Base-by-base conservation (phyloP, 2,888 invertebrate genomes). In the Spicauda simplicius region DNA sequence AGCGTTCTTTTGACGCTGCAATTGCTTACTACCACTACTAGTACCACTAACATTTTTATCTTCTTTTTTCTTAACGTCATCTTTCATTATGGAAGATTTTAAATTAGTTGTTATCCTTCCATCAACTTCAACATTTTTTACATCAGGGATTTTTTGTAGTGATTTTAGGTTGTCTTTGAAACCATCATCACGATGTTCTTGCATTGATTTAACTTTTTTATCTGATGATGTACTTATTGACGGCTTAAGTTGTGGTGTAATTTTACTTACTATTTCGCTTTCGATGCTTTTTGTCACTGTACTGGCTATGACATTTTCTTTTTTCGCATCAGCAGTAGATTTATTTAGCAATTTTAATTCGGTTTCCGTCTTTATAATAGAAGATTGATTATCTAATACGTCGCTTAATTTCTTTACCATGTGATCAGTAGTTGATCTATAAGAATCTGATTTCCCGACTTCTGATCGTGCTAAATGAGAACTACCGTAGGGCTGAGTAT, bases 1-100 rank as follows among this genome's bases (percentile, higher is more conserved):
- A 45, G 79, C 68, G 63, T 77, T 79, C 72, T 83, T 85, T 78
- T 87, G 85, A 18, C 80, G 78, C 60, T 82, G 82, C 71, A 86
- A 72, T 70, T 81, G 80, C 74, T 82, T 88, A 20, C 70, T 75
- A 62, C 72, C 70, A 18, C 56, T 18, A 14, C 55, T 50, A 50
- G 18, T 56, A n/a, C 14, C 14, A 52, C 18, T 37, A 11, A 20
- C 8, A 54, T 11, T 53, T n/a, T 61, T 61, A 18, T 61, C 52
- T 52, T 57, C 53, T 19, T 30, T 64, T 50, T 56, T 62, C 3
- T 7, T 30, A 12, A 53, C 30, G 50, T 30, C 41, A 7, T 53
- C 37, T 53, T 61, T 56, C 11, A 50, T 6, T 53, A 20, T 6
- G 14, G 41, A 7, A 10, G 56, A 14, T 62, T 62, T 67, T 10